Evolutionary conservation across 2,113 vertebrate species (phyloP), one percentile per base, ranked within the genome.

Genomic region (Mixornis gularis): DNA sequence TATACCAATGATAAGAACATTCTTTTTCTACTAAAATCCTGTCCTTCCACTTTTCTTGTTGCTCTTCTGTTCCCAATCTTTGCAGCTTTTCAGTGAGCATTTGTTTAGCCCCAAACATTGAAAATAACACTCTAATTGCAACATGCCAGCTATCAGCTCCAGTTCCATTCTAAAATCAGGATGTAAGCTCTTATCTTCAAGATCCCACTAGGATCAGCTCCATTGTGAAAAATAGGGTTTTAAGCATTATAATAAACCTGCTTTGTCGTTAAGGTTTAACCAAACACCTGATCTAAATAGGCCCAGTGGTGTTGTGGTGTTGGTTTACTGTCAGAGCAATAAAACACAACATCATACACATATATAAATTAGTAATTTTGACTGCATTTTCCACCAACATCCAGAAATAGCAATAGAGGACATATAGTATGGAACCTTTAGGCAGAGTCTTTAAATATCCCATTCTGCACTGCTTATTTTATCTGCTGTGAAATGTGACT

Each of bases 61-160:
- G 13, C 3, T 40, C 15, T 60, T 59, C 20, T 46, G 1, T 73
- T 40, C 6, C 16, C 3, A 68, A 16, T 25, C 30, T 3, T 0
- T 25, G 11, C 20, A 60, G 36, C n/a, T 41, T 81, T 80, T 46
- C 40, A 52, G 6, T 30, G 40, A 38, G 6, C 55, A 41, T 72
- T 68, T 53, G 4, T 6, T 56, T 73, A 73, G 5, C 4, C 20
- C 10, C 0, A 0, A 38, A 66, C 15, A 26, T 12, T 15, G 21
- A 32, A 70, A 65, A 79, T 27, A 60, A 12, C 5, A 13, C 4
- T 9, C 10, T 30, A 59, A 56, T 22, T 44, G 21, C 21, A 76
- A 4, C 12, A 43, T 49, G 16, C 4, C n/a, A 71, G 1, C 8
- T 48, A 13, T 43, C 40, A 44, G 22, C 12, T 86, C 30, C 38